Evolutionary conservation across 1,140 invertebrate genomes (phyloP), one percentile per base, ranked within the genome.

Genomic region (Drosophila novamexicana): DNA sequence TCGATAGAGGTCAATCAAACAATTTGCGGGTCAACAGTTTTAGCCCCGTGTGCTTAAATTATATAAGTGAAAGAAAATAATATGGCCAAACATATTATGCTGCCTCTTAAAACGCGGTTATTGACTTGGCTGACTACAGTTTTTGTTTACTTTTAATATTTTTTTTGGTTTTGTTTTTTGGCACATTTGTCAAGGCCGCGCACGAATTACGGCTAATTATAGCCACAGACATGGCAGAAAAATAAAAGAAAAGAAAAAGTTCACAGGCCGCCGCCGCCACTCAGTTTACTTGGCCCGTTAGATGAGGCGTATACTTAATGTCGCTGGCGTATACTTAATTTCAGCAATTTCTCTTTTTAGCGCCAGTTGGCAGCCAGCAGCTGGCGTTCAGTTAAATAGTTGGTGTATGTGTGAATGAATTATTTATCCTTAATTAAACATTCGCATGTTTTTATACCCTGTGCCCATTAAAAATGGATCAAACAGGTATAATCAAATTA

Each of bases 181-280:
- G 52, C 39, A 50, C 58, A 45, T 63, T 75, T 69, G 72, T 70
- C 57, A 75, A 75, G 72, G 72, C 36, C 72, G 58, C 50, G 16
- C 66, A 56, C 56, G 57, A 75, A 69, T 69, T 63, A 75, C 66
- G 58, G 66, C 72, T 75, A 75, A 75, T 75, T 75, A 75, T 75
- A 75, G 72, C 7, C 9, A 8, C 50, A 68, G 65, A 69, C 50
- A 61, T 45, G 14, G 39, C 36, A 7, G 37, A 42, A 52, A 36
- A 62, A 29, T 9, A 50, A 29, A 65, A 56, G 14, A 56, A 61
- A 37, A 69, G 39, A 56, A 74, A 62, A 61, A 74, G 71, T 74
- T 74, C 69, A 72, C 39, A 66, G 65, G 71, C 71, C 64, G 52
- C 64, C 14, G 54, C 62, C 14, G 54, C 62, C 14, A 52, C 36